Evolutionary conservation across 2,113 vertebrate genomes (phyloP).

Genomic region (Urocolius indicus): DNA sequence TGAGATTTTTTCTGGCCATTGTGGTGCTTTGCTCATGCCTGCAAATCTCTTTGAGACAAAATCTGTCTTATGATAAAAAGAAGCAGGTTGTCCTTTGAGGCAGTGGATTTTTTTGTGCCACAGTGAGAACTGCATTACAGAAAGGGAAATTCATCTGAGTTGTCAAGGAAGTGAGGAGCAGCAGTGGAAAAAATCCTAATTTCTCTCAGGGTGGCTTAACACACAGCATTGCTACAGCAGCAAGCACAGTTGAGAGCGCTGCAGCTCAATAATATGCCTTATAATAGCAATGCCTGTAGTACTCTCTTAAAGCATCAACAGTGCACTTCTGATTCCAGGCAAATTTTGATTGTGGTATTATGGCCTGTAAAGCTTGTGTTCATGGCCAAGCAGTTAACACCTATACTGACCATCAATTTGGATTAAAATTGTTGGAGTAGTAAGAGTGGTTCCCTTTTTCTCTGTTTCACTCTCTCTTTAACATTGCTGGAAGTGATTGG

Average conservation of each 20-base stretch:
- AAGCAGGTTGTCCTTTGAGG: neutral
- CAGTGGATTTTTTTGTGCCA: neutral
- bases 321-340: neutral
- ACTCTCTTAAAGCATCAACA: neutral
- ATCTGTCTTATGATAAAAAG: neutral
- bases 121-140: neutral
- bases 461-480: neutral
- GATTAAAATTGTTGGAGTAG: neutral
- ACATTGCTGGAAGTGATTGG: neutral
- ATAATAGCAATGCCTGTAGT: neutral
- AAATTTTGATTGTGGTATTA: neutral
- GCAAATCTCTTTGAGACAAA: neutral
- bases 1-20: neutral
- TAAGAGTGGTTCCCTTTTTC: neutral
- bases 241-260: neutral
- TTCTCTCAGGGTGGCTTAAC: neutral
- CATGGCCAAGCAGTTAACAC: neutral
- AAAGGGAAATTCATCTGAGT: neutral
- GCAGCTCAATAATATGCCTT: neutral
- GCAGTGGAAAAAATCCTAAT: neutral
- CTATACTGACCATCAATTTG: neutral
- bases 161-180: neutral
- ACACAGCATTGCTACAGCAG: neutral
- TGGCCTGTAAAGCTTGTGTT: neutral
- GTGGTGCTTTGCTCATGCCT: neutral